These are phyloP conservation scores for Astyanax mexicanus DNA, from an alignment of 2,797 vertebrate genomes.

Conservation along the genomic window DNA sequence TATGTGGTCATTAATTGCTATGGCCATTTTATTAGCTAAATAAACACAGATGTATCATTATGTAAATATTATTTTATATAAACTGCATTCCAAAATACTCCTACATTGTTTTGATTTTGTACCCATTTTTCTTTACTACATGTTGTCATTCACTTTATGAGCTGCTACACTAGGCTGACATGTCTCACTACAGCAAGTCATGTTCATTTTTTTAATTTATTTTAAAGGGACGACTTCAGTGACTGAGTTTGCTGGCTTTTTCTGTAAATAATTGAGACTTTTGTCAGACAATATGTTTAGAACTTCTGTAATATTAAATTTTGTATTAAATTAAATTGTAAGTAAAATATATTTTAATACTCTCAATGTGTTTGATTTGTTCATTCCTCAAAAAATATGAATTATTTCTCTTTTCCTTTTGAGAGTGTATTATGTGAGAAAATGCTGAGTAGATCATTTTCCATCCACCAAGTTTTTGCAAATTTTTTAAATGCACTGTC, in stretches of 20 bases:
- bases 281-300: slow-evolving; percentile 16
- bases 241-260: slow-evolving; percentile 5
- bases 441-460: too few species aligned
- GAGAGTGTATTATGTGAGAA: not conserved
- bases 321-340: slow-evolving; percentile 18
- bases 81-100: slow-evolving; percentile 13
- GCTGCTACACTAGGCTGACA: slow-evolving; percentile 16
- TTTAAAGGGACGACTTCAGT: slow-evolving; percentile 10
- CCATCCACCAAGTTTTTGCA: too few species aligned
- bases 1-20: slow-evolving; percentile 1
- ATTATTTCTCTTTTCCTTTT: not conserved
- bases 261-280: slow-evolving; percentile 12
- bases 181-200: slow-evolving; percentile 21
- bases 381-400: not conserved
- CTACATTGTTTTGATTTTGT: not conserved
- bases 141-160: slow-evolving; percentile 19
- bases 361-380: not conserved
- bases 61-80: slow-evolving; percentile 44
- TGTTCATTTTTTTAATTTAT: slow-evolving; percentile 17
- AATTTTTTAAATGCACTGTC: too few species aligned
- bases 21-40: slow-evolving; percentile 9
- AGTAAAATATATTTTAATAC: not conserved
- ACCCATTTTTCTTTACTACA: not conserved
- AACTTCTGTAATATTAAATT: slow-evolving; percentile 19
- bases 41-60: slow-evolving; percentile 15